Evolutionary conservation across 2,113 vertebrate species (phyloP), one percentile per base, ranked within the genome.

Genomic region (Aphyosemion australe): DNA sequence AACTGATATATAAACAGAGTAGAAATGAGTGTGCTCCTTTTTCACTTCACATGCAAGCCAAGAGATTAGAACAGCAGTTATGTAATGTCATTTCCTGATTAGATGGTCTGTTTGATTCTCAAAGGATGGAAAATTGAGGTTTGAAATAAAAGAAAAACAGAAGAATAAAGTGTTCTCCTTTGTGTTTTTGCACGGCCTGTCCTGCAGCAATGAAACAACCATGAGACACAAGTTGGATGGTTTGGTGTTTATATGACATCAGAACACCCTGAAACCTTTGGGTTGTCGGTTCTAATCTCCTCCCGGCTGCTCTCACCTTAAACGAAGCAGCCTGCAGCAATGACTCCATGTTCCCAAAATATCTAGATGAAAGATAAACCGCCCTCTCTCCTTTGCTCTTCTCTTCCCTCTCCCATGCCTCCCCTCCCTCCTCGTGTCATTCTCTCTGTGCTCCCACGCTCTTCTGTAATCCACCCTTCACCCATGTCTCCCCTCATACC

Each of bases 301-400:
- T 60, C 61, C 72, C 20, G 45, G 60, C 72, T 72, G 16, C 61
- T 80, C 82, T 76, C 80, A 74, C 76, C 75, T 85, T 77, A 81
- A 85, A 79, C 12, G 55, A 86, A 70, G 49, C 60, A 58, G 74
- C 66, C 62, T 69, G 48, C 46, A 69, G 67, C 65, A 34, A 49
- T 85, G 82, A 85, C 69, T 57, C 74, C 39, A 79, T 82, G 83
- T 77, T 87, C 84, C 86, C 74, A 88, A 89, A 90, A 90, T 89
- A 90, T 88, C 87, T 8, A 34, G 61, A 76, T 82, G 81, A 81
- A 86, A 90, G 89, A 88, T 82, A 84, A 87, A 84, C 80, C 61
- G 43, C 57, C 55, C 75, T 62, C 63, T 65, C 61, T 64, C 63
- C 49, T 32, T 50, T 55, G 47, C 69, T 68, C 54, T 51, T 54